These are phyloP conservation scores for western clawed frog (Xenopus tropicalis) DNA, from an alignment of 2,113 vertebrate species.

Conservation along the genomic window UCB_Xtro_10.0 CM004447.2:28028001-28028500, in stretches of 20 bases:
- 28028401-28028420: conserved; percentile 5
- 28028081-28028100: conserved; percentile 17
- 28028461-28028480: conserved; percentile 35
- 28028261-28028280: conserved; percentile 4
- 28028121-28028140: not conserved
- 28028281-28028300: too few species aligned
- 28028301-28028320: too few species aligned
- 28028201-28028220: conserved; percentile 21
- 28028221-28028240: conserved; percentile 28
- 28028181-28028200: conserved; percentile 28
- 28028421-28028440: conserved; percentile 26
- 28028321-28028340: not conserved
- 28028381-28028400: conserved; percentile 25
- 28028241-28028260: conserved; percentile 24
- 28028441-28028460: conserved; percentile 9
- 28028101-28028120: conserved; percentile 14
- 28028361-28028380: not conserved
- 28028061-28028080: not conserved
- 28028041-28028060: not conserved
- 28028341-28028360: conserved; percentile 8
- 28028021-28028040: too few species aligned
- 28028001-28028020: too few species aligned
- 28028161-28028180: conserved; percentile 25
- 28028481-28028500: conserved; percentile 29
- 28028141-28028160: conserved; percentile 23